Evolutionary conservation across 2,113 vertebrate species (phyloP).

Genomic region (Megalops atlanticus): DNA sequence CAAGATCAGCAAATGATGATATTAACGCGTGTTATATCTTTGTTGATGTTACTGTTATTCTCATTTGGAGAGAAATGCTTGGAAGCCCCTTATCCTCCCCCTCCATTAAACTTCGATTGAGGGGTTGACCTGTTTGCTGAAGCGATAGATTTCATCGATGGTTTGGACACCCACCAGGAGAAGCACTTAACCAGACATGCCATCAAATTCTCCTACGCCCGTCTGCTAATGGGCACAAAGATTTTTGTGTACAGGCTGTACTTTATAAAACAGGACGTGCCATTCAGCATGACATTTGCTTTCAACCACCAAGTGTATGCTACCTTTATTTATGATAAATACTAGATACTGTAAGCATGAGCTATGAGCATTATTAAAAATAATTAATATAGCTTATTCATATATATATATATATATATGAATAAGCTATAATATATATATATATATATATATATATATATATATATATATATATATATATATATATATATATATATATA

Average conservation of each 20-base stretch:
- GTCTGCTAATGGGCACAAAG: not conserved
- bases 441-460: too few relatives aligned
- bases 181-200: conserved; percentile 3
- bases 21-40: conserved; percentile 14
- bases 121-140: conserved; percentile 5
- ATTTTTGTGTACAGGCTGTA: not conserved
- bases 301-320: not conserved
- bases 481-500: too few relatives aligned
- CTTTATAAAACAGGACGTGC: not conserved
- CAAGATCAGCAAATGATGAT: conserved; percentile 9
- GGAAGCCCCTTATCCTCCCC: not conserved
- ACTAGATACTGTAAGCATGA: too few relatives aligned
- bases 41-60: not conserved
- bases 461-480: too few relatives aligned
- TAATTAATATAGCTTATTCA: too few relatives aligned
- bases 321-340: too few relatives aligned
- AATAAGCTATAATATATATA: too few relatives aligned
- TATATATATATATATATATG: too few relatives aligned
- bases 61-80: not conserved
- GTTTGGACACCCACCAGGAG: not conserved
- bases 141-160: conserved; percentile 14
- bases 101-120: not conserved
- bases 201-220: not conserved
- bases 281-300: conserved; percentile 12
- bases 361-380: too few relatives aligned